phyloP scores from a whole-genome alignment of 1,140 invertebrate species.

The Theocolax elegans region DNA sequence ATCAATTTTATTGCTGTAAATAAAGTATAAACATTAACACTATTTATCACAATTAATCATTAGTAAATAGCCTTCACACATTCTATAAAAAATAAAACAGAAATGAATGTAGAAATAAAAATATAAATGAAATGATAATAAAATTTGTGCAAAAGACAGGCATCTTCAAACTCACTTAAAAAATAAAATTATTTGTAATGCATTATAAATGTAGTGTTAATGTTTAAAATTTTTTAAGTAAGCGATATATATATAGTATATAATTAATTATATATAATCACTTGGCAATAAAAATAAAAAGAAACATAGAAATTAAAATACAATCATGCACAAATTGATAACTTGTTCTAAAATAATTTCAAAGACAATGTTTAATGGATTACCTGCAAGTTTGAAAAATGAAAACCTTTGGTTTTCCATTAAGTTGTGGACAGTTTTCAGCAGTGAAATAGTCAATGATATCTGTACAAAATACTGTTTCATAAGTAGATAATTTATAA shows the following conservation, averaged over 20 bases:
- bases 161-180: too few relatives aligned
- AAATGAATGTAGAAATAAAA: neutral
- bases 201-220: too few relatives aligned
- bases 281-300: too few relatives aligned
- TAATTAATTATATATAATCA: too few relatives aligned
- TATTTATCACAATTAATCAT: conserved; percentile 1
- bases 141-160: too few relatives aligned
- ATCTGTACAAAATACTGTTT: conserved; percentile 55
- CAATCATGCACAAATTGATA: too few relatives aligned
- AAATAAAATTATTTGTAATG: too few relatives aligned
- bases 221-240: too few relatives aligned
- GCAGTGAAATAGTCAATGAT: conserved; percentile 74
- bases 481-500: conserved; percentile 36
- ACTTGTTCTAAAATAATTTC: too few relatives aligned
- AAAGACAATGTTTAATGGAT: too few relatives aligned
- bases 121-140: neutral
- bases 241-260: too few relatives aligned
- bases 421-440: conserved; percentile 69
- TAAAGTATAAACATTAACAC: conserved; percentile 32
- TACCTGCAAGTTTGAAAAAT: conserved; percentile 82
- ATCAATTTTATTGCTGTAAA: conserved; percentile 31
- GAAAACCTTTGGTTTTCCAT: conserved; percentile 81
- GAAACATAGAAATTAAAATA: too few relatives aligned
- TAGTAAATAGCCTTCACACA: neutral
- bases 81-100: conserved; percentile 1